Base-by-base conservation (phyloP, 2,797 vertebrate species). In the Spea hammondii region DNA sequence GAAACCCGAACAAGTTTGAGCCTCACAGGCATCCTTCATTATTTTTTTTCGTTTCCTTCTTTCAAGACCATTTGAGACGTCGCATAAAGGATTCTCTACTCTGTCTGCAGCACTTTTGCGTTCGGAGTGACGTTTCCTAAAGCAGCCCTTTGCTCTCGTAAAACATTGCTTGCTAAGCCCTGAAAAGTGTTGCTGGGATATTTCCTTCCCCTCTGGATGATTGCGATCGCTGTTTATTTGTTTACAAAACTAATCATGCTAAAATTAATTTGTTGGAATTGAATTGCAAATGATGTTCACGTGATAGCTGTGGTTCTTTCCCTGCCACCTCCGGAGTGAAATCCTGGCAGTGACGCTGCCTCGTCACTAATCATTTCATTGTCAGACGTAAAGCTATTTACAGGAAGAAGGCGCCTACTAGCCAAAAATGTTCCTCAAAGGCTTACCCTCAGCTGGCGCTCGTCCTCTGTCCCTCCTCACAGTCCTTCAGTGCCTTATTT, bases 191-290 rank as follows among this genome's bases (percentile, higher is more conserved):
- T 32, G 32, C 32, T 32, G 2, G 32, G 2, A 32, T 32, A 32
- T 32, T 32, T 2, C 32, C 32, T 32, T 3, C 32, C 32, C 32
- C 32, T 32, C 32, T 32, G 32, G 32, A 32, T 32, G 55, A 59
- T 59, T 59, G n/a, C 11, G 10, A 59, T 59, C 55, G 4, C 12
- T 59, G 55, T 59, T 59, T 59, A 59, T 59, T 59, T 59, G 55
- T 59, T 13, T 59, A 10, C 55, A 59, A 13, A 59, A 59, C 12
- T 59, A 59, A 59, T 59, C 55, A 13, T 13, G n/a, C 55, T 59
- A 59, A 59, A 59, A 59, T 59, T 12, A 59, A 59, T 59, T 59
- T 13, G 55, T 59, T n/a, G 55, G 11, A 59, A 59, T 59, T 59
- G 55, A 59, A 59, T 59, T 59, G 55, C 55, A 59, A 13, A 59